Evolutionary conservation across 30 jellyfish, hydroid and myxozoan species (phyloP), one percentile per base, ranked within the genome.

Genomic region (Aurelia sp.): DNA sequence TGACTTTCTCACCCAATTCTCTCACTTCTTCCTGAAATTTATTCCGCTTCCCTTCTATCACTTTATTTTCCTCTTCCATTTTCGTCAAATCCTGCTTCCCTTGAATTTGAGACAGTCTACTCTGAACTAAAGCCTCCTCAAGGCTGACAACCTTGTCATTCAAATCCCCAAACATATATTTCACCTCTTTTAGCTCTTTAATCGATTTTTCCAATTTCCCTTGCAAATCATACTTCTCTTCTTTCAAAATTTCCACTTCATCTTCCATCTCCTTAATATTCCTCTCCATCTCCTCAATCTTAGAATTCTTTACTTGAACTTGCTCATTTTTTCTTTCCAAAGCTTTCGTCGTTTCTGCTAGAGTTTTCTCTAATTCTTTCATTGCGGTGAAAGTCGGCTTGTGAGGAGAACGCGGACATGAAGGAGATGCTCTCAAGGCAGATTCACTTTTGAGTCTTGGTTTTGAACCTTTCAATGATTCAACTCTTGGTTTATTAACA

Each of bases 301-400:
- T 63, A 67, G 51, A 60, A 48, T 83, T 74, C 31, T 72, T 61
- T 27, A 44, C 38, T 15, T 61, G 30, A 4, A 47, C 78, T 84
- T 80, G 89, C 61, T 72, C 85, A 27, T 81, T 71, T 50, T 80
- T 89, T 78, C 40, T 90, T 16, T 72, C 85, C 55, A 55, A 24
- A 40, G 80, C 80, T 8, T 66, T 62, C 21, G 90, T 35, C 22
- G 79, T 69, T 74, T 73, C 89, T 17, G 63, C 53, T 48, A 80
- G 67, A 11, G 80, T 24, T 31, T 65, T 72, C 47, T 80, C 89
- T 47, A 79, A 35, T 11, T 61, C 89, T 52, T 48, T 79, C 3
- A 79, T 35, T 7, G 89, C 81, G 11, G 73, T 38, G 13, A 33
- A 16, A 30, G 31, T 79, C 35, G 89, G 27, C 47, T 64, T 79